These are phyloP conservation scores for Zosterops japonicus DNA, from an alignment of 2,113 vertebrate genomes.

Conservation along the genomic window DNA sequence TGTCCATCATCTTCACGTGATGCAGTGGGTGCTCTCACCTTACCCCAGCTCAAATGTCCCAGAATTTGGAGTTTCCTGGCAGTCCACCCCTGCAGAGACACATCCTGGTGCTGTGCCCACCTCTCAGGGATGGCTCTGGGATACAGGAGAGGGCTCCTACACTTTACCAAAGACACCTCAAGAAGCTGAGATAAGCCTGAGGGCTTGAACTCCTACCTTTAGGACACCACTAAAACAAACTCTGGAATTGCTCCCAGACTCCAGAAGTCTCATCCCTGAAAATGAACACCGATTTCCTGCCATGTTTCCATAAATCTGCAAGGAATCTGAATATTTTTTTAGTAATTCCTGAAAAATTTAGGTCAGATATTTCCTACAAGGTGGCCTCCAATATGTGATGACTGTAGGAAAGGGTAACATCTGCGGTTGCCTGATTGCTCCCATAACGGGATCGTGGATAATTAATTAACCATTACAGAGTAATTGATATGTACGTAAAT, in stretches of 20 bases:
- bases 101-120: neutral
- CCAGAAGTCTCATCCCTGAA: neutral
- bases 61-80: neutral
- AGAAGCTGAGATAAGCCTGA: neutral
- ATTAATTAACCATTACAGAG: conserved; percentile 1
- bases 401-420: neutral
- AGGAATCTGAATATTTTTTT: neutral
- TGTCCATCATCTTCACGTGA: neutral
- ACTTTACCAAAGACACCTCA: neutral
- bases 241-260: neutral
- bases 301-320: neutral
- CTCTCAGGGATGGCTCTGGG: neutral
- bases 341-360: neutral
- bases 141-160: accelerated
- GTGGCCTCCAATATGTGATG: neutral
- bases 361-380: neutral
- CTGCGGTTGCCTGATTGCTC: neutral
- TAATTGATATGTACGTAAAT: neutral
- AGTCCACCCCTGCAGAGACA: neutral
- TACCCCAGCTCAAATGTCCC: neutral
- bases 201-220: neutral
- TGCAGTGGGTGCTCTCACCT: neutral
- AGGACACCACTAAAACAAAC: neutral
- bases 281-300: accelerated
- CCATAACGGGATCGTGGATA: neutral